phyloP scores from a whole-genome alignment of 2,113 vertebrate species.

The Apodemus speciosus region DNA sequence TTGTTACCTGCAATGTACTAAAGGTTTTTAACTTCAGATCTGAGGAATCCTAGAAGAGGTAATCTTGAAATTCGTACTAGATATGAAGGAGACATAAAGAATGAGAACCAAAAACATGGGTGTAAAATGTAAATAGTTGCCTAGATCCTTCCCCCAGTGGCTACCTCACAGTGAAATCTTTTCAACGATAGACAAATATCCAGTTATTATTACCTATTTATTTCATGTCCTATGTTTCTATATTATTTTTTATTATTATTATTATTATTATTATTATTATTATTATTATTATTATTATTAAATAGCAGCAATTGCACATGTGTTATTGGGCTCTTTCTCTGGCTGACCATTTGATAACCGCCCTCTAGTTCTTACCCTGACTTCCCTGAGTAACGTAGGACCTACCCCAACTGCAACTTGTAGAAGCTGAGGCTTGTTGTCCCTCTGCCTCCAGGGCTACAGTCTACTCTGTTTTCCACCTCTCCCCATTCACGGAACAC shows the following conservation, averaged over 20 bases:
- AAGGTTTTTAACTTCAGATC: slow-evolving; percentile 51
- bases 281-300: neutral
- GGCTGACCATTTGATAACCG: neutral
- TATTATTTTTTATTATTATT: too few species aligned
- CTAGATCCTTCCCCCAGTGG: neutral
- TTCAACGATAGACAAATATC: slow-evolving; percentile 8
- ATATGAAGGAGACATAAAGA: neutral
- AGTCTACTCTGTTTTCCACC: neutral
- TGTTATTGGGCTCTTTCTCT: neutral
- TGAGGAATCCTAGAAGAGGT: neutral
- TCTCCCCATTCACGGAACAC: neutral
- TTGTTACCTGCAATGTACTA: neutral
- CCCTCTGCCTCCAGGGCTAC: too few species aligned
- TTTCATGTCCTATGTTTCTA: neutral
- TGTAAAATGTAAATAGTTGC: neutral
- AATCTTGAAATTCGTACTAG: slow-evolving; percentile 23
- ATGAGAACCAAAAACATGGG: neutral
- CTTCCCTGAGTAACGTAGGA: neutral
- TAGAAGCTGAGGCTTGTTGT: neutral
- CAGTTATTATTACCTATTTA: neutral
- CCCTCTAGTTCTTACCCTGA: neutral
- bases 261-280: neutral
- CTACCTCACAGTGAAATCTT: neutral
- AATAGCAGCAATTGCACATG: neutral
- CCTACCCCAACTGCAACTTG: neutral